Evolutionary conservation across 2,113 vertebrate genomes (phyloP), one percentile per base, ranked within the genome.

Genomic region (Callospermophilus lateralis): DNA sequence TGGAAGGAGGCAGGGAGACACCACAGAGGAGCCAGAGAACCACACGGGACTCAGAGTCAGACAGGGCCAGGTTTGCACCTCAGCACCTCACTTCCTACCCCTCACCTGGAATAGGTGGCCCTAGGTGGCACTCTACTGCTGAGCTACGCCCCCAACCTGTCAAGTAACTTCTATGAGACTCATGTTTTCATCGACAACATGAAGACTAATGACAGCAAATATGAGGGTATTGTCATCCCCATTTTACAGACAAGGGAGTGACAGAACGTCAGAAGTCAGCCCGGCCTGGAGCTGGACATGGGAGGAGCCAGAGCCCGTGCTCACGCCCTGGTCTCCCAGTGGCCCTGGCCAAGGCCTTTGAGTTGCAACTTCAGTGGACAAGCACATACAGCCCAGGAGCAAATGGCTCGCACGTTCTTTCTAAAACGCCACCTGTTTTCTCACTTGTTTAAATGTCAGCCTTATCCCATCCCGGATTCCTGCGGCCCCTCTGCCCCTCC

Each of bases 401-500:
- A 9, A 9, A 34, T 0, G 12, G 1, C 13, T 6, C 0, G 0
- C 8, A 30, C 7, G 12, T 77, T 9, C 1, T 42, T 42, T 76
- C 4, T 4, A 28, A 28, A 37, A 17, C 26, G 8, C 0, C 12
- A 4, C 0, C 0, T 30, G 1, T 16, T 17, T 55, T 77, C 73
- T 6, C 16, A 0, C 30, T 68, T 7, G 2, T 2, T 45, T 22
- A 5, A 12, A 30, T 2, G 24, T 20, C 32, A 67, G 67, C 73
- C 34, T n/a, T 11, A 4, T 28, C 1, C 34, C 2, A 0, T 1
- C 8, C 0, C 42, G 9, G 76, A 4, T 5, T 6, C 37, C 30
- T 15, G 22, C 28, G 19, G 45, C 28, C 28, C 7, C 65, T 3
- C 53, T 16, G 13, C 24, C 1, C 45, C 53, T 22, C 67, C 30